A percentile compares a stretch with the other conserved stretches of the same genome.
phyloP scores from a whole-genome alignment of 2,113 vertebrate species.

The Phylloscopus trochiloides region DNA sequence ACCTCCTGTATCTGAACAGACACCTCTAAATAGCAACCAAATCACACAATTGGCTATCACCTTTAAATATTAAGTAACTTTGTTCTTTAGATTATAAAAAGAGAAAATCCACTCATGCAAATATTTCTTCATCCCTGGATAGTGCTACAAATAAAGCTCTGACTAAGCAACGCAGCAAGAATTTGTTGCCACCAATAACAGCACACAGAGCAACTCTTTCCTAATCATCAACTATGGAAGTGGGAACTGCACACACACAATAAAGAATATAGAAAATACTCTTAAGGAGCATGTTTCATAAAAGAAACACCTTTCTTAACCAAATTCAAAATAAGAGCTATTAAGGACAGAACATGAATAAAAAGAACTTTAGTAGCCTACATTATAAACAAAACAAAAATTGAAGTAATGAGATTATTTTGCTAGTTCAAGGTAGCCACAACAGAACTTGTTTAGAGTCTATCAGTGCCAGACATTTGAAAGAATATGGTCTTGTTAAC shows the following conservation, averaged over 20 bases:
- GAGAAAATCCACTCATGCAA: neutral
- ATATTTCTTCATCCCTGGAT: neutral
- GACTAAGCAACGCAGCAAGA: neutral
- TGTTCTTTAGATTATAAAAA: neutral
- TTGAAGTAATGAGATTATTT: rapidly evolving
- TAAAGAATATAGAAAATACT: neutral
- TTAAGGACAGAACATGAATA: neutral
- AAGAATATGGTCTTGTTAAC: neutral
- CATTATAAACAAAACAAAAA: neutral
- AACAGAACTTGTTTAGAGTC: neutral
- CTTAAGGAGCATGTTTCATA: neutral
- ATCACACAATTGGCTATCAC: neutral
- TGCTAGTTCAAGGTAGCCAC: neutral
- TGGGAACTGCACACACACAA: neutral
- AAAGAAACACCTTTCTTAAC: neutral
- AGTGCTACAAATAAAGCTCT: neutral
- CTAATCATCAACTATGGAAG: neutral
- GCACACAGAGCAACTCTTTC: neutral
- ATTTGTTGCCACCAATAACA: neutral
- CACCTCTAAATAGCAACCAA: neutral
- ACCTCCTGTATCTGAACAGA: neutral
- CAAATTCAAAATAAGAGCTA: neutral
- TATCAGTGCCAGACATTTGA: neutral
- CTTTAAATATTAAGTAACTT: neutral
- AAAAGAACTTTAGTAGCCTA: neutral